Evolutionary conservation across 2,888 invertebrate genomes (phyloP).

Genomic region (Sericinus montela): DNA sequence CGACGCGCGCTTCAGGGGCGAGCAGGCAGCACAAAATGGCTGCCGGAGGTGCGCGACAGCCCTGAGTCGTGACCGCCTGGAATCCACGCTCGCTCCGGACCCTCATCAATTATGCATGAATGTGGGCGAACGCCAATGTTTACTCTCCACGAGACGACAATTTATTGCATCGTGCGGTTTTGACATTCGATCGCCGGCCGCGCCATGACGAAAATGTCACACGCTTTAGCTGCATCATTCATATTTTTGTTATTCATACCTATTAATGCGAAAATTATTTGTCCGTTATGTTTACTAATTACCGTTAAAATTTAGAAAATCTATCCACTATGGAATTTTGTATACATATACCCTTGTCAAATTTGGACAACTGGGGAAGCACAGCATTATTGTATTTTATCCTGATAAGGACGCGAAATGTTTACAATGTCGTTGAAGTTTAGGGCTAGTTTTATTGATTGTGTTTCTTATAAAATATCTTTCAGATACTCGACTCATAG

Average conservation of each 20-base stretch:
- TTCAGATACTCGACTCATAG: too few relatives aligned
- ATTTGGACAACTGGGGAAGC: too few relatives aligned
- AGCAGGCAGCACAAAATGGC: slow-evolving; percentile 73
- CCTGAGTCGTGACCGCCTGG: slow-evolving; percentile 73
- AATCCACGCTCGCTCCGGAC: slow-evolving; percentile 68
- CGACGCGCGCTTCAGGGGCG: slow-evolving; percentile 54
- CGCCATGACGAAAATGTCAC: slow-evolving; percentile 48
- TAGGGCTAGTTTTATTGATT: too few relatives aligned
- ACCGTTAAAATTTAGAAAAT: too few relatives aligned
- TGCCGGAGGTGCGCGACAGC: slow-evolving; percentile 69
- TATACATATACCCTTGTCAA: too few relatives aligned
- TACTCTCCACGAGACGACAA: slow-evolving; percentile 74
- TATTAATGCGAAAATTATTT: background rate
- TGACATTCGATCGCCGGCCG: slow-evolving; percentile 60
- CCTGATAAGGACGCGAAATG: too few relatives aligned
- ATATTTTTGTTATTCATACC: background rate
- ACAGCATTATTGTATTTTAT: too few relatives aligned
- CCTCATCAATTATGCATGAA: slow-evolving; percentile 79
- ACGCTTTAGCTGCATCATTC: slow-evolving; percentile 15
- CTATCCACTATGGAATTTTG: too few relatives aligned
- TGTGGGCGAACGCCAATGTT: slow-evolving; percentile 73
- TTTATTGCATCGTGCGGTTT: slow-evolving; percentile 76
- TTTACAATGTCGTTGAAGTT: too few relatives aligned
- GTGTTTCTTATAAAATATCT: too few relatives aligned
- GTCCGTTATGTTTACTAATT: too few relatives aligned